Evolutionary conservation across 1,140 invertebrate species (phyloP), one percentile per base, ranked within the genome.

Genomic region (Drosophila trapezifrons): DNA sequence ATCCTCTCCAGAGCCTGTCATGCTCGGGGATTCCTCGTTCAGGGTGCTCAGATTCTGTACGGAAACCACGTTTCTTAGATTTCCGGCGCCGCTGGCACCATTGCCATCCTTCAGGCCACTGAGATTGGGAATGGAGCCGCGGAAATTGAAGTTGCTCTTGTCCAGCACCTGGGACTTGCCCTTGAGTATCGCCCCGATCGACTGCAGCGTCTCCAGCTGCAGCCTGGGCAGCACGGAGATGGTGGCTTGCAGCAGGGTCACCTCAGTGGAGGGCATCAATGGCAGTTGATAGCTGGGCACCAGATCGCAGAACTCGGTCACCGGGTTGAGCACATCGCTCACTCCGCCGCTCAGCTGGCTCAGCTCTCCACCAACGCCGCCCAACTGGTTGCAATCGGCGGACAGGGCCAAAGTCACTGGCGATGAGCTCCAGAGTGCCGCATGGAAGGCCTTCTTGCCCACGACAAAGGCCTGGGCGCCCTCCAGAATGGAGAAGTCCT

Each of bases 261-360:
- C 87, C 59, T 92, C 92, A 3, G 93, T 92, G 5, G 92, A 89
- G 60, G 91, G 90, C 86, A 92, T 92, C 56, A 91, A 56, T 4
- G 92, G 92, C 54, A 93, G 69, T 77, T 95, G 95, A 74, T 95
- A 94, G 20, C 94, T 92, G 13, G 96, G 95, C 27, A 96, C 94
- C 65, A 95, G 89, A 83, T 97, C 96, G 80, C 94, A 95, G 91
- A 97, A 97, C 90, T 96, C 95, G 8, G 95, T 95, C 32, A 97
- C 93, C 6, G 96, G 95, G 64, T 94, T 94, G 49, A 97, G 92
- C 32, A 94, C 93, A 67, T 86, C 85, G 52, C 76, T 66, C 43
- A 90, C 71, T 13, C 90, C 91, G 25, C 91, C 91, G 0, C 76
- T 80, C 29, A 94, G 80, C 59, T 94, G 94, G 63, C 74, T 92